A percentile compares a stretch with the other conserved stretches of the same genome.
These are phyloP conservation scores for Eubasilissa regina DNA, from an alignment of 1,140 invertebrate species.

Conservation along the genomic window DNA sequence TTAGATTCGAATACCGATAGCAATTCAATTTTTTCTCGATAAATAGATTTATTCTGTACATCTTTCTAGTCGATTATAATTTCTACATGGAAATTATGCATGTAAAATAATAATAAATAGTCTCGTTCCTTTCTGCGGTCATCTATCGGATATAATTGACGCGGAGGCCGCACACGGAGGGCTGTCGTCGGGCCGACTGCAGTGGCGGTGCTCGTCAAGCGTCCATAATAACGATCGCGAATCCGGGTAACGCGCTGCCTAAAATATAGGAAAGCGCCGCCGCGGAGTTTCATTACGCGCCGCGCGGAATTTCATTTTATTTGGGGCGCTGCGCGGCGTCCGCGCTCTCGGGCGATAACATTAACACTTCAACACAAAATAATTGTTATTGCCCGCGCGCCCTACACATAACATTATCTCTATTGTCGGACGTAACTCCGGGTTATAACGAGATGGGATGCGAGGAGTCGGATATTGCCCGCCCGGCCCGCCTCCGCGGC, in stretches of 20 bases:
- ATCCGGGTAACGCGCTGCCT: constrained; percentile 55
- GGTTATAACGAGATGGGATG: constrained; percentile 57
- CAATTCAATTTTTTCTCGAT: too few species aligned
- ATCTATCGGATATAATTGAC: too few species aligned
- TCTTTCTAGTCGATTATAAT: too few species aligned
- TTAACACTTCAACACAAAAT: constrained; percentile 61
- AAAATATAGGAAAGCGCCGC: constrained; percentile 56
- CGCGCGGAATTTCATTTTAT: constrained; percentile 57
- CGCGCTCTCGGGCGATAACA: constrained; percentile 55
- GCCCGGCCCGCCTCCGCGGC: constrained; percentile 36
- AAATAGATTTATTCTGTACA: too few species aligned
- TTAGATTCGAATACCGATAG: too few species aligned
- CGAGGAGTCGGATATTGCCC: constrained; percentile 48
- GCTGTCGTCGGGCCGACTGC: background rate
- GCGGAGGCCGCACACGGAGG: too few species aligned
- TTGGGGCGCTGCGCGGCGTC: constrained; percentile 43
- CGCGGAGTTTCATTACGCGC: constrained; percentile 48
- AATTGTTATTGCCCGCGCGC: constrained; percentile 58
- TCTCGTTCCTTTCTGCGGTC: too few species aligned
- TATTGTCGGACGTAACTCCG: constrained; percentile 56
- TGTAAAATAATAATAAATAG: too few species aligned
- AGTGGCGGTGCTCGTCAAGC: constrained; percentile 31
- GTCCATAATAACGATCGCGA: constrained; percentile 59
- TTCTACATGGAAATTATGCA: too few species aligned
- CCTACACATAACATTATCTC: constrained; percentile 52